A percentile compares a stretch with the other conserved stretches of the same genome.
Evolutionary conservation across 1,140 invertebrate genomes (phyloP).

Genomic region (Grapholita molesta): DNA sequence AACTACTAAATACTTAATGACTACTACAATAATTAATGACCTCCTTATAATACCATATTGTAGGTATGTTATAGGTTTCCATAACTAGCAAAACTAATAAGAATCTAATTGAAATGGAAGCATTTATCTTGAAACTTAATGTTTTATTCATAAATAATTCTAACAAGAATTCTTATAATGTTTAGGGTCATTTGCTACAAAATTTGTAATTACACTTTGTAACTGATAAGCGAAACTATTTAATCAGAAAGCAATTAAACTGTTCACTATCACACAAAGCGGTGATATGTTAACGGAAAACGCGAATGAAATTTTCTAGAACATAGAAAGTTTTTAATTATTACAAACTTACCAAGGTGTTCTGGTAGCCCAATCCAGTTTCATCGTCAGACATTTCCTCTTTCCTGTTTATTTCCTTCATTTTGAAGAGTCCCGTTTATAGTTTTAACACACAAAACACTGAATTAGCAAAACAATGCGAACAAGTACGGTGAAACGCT

Average conservation of each 20-base stretch:
- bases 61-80: too few relatives aligned
- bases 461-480: constrained; percentile 43
- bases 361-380: constrained; percentile 86
- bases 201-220: neutral
- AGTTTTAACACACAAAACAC: constrained; percentile 46
- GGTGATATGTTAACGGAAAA: constrained; percentile 6
- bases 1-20: too few relatives aligned
- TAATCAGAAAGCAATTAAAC: neutral
- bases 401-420: constrained; percentile 57
- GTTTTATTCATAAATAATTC: too few relatives aligned
- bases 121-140: too few relatives aligned
- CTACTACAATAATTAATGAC: too few relatives aligned
- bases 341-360: constrained; percentile 85
- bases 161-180: too few relatives aligned
- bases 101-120: too few relatives aligned
- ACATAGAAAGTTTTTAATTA: constrained; percentile 54
- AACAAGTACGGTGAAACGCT: constrained; percentile 22
- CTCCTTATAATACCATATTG: too few relatives aligned
- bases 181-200: too few relatives aligned
- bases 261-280: neutral
- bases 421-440: constrained; percentile 38
- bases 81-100: too few relatives aligned
- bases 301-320: constrained; percentile 41
- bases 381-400: constrained; percentile 79
- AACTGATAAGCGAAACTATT: neutral